Evolutionary conservation across 2,888 invertebrate species (phyloP).

Genomic region (Leuctra nigra): DNA sequence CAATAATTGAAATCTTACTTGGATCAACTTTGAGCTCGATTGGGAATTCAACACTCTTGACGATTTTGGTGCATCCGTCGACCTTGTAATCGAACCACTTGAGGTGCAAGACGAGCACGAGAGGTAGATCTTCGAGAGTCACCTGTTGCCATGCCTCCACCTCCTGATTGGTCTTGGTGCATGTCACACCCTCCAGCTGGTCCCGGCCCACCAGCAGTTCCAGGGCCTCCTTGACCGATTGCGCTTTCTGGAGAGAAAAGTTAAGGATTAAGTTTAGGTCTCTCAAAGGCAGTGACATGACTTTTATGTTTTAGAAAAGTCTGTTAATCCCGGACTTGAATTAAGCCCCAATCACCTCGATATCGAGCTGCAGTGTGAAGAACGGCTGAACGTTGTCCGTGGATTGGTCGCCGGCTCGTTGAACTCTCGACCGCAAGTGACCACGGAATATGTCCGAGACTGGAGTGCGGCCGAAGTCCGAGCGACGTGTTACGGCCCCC

Average conservation of each 20-base stretch:
- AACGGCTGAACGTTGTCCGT: conserved; percentile 94
- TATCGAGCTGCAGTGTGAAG: conserved; percentile 90
- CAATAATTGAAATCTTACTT: conserved; percentile 48
- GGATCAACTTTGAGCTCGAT: conserved; percentile 85
- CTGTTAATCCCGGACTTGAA: not conserved
- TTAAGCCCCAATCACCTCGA: no score
- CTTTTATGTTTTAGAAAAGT: not conserved
- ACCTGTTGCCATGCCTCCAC: conserved; percentile 88
- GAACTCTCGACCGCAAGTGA: conserved; percentile 76
- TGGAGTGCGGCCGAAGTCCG: conserved; percentile 76
- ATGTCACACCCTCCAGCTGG: conserved; percentile 78
- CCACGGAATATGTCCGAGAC: conserved; percentile 92
- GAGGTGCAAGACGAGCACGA: conserved; percentile 82
- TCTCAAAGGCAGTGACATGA: no score
- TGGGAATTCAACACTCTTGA: conserved; percentile 85
- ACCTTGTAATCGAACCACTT: conserved; percentile 89
- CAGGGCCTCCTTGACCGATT: conserved; percentile 78
- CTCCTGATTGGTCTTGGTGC: conserved; percentile 70
- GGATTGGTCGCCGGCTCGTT: conserved; percentile 63
- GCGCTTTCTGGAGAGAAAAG: conserved; percentile 80
- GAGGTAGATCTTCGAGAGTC: conserved; percentile 81
- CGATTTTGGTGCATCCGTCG: conserved; percentile 85
- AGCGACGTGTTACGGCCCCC: conserved; percentile 79
- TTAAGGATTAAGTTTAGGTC: no score
- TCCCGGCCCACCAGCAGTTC: conserved; percentile 81